Evolutionary conservation across 2,113 vertebrate species (phyloP), one percentile per base, ranked within the genome.

Genomic region (Microcebus lehilahytsara): DNA sequence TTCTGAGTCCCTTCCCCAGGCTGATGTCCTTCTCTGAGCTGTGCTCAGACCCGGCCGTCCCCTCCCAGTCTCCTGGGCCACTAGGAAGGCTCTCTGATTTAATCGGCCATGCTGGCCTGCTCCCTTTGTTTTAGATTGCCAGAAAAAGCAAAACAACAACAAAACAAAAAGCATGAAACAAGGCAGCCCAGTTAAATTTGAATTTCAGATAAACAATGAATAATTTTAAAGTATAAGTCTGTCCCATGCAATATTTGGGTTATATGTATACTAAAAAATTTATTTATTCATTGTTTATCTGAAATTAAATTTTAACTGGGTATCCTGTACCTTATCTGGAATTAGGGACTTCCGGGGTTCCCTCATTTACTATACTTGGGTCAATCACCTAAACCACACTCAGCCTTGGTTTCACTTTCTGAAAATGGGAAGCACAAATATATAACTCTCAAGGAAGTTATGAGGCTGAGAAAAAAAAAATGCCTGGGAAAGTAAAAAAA

Each of bases 401-500:
- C n/a, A 12, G 20, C 42, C 30, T 62, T 71, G 77, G 83, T 93
- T 91, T 84, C 42, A 10, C 37, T 78, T 91, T 93, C 87, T 91
- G 86, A 71, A 83, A 83, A 60, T 9, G 25, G 30, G n/a, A 91
- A 90, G n/a, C 60, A 64, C 8, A 58, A 58, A 14, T 7, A 83
- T 60, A 19, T 40, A 72, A 77, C 34, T 56, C 77, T 77, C 60
- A 77, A 86, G 67, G 53, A 72, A 60, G 75, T 91, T 56, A 30
- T 7, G 53, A 91, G 42, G 6, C 37, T 92, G 23, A 42, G 53
- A 32, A 81, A 46, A 84, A 60, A 58, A 49, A 49, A 46, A 46
- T 62, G n/a, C 46, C 64, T 78, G 2, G 46, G 42, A 79, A 95
- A 66, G 20, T 66, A 46, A 46, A 46, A 46, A 46, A 46, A 46